phyloP scores from a whole-genome alignment of 2,113 vertebrate species.

The Lagopus leucura region DNA sequence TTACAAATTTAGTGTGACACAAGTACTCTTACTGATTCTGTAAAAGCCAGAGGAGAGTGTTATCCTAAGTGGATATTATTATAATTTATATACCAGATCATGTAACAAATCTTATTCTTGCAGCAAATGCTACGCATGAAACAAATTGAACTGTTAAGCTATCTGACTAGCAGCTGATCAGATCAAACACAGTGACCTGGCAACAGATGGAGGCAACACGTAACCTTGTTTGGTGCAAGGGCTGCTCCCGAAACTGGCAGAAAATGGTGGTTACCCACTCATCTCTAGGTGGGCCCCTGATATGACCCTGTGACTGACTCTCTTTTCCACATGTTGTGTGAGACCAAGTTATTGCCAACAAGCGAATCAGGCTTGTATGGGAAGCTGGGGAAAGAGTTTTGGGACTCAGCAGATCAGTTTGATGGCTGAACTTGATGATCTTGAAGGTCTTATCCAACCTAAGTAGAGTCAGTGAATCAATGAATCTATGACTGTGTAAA shows the following conservation, averaged over 20 bases:
- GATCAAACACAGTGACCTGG: background rate
- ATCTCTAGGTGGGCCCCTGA: fast-evolving
- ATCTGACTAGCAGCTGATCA: background rate
- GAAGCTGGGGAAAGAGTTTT: background rate
- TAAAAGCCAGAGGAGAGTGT: background rate
- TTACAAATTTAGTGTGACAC: background rate
- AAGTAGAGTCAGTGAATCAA: background rate
- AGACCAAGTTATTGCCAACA: background rate
- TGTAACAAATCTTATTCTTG: background rate
- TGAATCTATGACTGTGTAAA: background rate
- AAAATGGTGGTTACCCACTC: background rate
- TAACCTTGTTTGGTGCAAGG: background rate
- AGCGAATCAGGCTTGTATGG: background rate
- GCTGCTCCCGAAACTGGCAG: background rate
- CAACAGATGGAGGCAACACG: fast-evolving
- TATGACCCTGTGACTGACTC: background rate
- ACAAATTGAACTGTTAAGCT: background rate
- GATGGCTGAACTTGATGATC: background rate
- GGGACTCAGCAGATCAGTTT: background rate
- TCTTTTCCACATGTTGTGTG: background rate
- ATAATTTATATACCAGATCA: background rate
- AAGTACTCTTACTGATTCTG: background rate
- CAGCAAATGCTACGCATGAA: background rate
- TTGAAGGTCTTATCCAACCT: background rate
- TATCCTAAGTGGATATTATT: background rate